Conservation (phyloP, 1,140 invertebrate species). For the Danaus plexippus region DNA sequence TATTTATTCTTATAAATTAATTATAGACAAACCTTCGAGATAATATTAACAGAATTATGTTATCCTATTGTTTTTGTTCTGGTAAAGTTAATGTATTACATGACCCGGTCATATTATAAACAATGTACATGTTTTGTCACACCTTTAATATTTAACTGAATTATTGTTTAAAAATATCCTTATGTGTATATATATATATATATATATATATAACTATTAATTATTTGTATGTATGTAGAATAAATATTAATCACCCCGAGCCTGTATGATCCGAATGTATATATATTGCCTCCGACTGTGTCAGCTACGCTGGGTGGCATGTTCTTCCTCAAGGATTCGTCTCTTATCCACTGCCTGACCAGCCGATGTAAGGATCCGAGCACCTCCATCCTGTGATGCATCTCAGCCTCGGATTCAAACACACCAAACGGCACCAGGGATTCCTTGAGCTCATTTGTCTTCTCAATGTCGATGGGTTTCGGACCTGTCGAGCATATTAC, state of each 20-base stretch:
- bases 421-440: slow-evolving; percentile 89
- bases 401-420: slow-evolving; percentile 92
- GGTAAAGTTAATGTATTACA: too few relatives aligned
- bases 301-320: slow-evolving; percentile 90
- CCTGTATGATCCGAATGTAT: slow-evolving; percentile 98
- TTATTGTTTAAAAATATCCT: too few relatives aligned
- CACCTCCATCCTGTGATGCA: slow-evolving; percentile 90
- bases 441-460: slow-evolving; percentile 88
- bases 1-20: too few relatives aligned
- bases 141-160: too few relatives aligned
- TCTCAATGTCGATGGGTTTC: slow-evolving; percentile 86
- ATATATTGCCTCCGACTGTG: slow-evolving; percentile 96
- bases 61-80: too few relatives aligned
- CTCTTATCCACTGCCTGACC: slow-evolving; percentile 93
- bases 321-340: slow-evolving; percentile 89
- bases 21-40: too few relatives aligned
- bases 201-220: too few relatives aligned
- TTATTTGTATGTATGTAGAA: too few relatives aligned
- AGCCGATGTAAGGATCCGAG: slow-evolving; percentile 89
- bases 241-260: slow-evolving; percentile 73
- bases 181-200: too few relatives aligned
- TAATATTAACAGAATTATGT: too few relatives aligned
- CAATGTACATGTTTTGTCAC: too few relatives aligned
- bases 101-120: too few relatives aligned
- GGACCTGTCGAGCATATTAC: slow-evolving; percentile 70